These are phyloP conservation scores for Psophia crepitans DNA, from an alignment of 2,113 vertebrate species.

Conservation along the genomic window DNA sequence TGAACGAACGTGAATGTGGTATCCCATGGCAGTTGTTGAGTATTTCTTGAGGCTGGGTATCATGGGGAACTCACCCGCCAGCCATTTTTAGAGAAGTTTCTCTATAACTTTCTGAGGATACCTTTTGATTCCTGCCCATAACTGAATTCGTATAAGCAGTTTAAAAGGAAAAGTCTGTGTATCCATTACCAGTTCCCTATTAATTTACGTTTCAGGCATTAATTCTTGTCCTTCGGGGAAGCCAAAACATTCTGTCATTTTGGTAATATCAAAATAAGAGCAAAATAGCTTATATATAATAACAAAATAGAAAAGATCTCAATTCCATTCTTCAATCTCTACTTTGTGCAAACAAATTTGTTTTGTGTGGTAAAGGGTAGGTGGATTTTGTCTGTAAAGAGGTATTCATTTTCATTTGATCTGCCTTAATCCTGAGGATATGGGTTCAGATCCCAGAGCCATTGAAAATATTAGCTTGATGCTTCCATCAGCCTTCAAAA, in stretches of 20 bases:
- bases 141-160: background rate
- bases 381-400: conserved; percentile 1
- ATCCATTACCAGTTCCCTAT: background rate
- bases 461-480: conserved; percentile 42
- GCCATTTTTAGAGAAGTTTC: background rate
- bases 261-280: background rate
- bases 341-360: background rate
- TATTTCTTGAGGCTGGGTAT: background rate
- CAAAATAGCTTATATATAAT: background rate
- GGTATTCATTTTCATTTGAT: conserved; percentile 47
- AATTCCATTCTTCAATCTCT: background rate
- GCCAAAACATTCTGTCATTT: background rate
- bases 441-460: conserved; percentile 22
- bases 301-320: background rate
- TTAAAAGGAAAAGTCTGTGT: background rate
- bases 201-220: background rate
- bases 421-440: conserved; percentile 62
- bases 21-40: background rate
- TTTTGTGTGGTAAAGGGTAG: background rate
- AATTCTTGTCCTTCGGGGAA: background rate
- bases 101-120: background rate
- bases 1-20: background rate
- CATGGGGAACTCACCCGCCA: background rate
- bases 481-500: conserved; percentile 10
- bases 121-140: background rate